phyloP scores from a whole-genome alignment of 2,113 vertebrate genomes.

The Dasypus novemcinctus region DNA sequence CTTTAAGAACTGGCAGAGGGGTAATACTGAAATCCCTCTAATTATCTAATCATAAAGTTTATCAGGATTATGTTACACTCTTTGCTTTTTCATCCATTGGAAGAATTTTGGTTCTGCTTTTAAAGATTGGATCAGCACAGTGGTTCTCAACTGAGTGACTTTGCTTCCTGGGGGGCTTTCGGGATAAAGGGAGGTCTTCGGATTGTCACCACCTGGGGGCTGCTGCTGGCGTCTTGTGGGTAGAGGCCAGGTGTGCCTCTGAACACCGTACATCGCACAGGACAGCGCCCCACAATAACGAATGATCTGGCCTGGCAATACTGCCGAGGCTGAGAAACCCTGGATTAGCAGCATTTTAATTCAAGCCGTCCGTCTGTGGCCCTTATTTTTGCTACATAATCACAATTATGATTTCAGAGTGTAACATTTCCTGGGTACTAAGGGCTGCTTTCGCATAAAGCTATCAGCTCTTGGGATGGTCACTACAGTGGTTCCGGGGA shows the following conservation, averaged over 20 bases:
- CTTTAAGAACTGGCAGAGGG: neutral
- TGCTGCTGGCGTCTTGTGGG: neutral
- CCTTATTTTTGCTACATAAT: slow-evolving; percentile 62
- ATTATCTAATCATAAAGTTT: neutral
- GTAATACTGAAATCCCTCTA: neutral
- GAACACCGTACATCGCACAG: neutral
- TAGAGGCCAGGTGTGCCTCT: neutral
- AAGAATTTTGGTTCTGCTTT: neutral
- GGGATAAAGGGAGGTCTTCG: neutral
- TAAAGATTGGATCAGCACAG: neutral
- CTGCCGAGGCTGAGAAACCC: neutral
- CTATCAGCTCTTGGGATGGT: slow-evolving; percentile 47
- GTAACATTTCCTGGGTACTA: slow-evolving; percentile 62
- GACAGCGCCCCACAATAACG: neutral
- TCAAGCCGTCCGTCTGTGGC: slow-evolving; percentile 54
- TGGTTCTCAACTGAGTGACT: neutral
- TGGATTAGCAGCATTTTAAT: slow-evolving; percentile 49
- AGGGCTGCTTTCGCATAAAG: slow-evolving; percentile 60
- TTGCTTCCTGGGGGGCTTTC: neutral
- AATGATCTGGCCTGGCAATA: neutral
- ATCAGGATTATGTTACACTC: neutral
- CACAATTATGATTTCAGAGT: slow-evolving; percentile 53
- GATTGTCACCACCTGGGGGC: neutral
- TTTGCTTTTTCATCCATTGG: neutral
- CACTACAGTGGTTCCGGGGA: slow-evolving; percentile 60